Conservation (phyloP, 2,888 invertebrate species). For the Sphaerophoria taeniata region DNA sequence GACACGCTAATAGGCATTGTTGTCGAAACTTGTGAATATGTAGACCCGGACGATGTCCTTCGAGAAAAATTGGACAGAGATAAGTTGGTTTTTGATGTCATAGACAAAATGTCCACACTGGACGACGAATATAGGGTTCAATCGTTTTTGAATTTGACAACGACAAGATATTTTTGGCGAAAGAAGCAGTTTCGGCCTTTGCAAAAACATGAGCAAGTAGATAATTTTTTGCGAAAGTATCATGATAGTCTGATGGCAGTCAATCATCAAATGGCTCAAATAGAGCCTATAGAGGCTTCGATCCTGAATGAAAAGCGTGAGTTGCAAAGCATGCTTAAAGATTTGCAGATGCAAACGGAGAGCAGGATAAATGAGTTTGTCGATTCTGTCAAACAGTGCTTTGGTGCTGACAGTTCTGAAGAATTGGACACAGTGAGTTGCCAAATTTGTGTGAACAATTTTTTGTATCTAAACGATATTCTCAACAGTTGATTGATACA, state of each 20-base stretch:
- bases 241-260: constrained; percentile 55
- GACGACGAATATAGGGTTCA: constrained; percentile 69
- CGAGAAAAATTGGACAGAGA: constrained; percentile 76
- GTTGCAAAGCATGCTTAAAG: constrained; percentile 37
- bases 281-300: constrained; percentile 53
- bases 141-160: constrained; percentile 76
- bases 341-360: constrained; percentile 43
- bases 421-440: constrained; percentile 70
- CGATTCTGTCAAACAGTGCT: constrained; percentile 3
- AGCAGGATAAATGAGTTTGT: background rate
- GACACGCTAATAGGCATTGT: constrained; percentile 64
- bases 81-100: constrained; percentile 66
- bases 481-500: constrained; percentile 65
- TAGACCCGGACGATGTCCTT: constrained; percentile 55
- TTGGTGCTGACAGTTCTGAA: constrained; percentile 46
- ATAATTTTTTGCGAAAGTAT: constrained; percentile 70
- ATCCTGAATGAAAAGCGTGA: constrained; percentile 20
- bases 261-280: constrained; percentile 69
- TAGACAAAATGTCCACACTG: background rate
- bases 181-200: constrained; percentile 76
- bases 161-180: constrained; percentile 77
- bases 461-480: background rate
- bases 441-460: background rate
- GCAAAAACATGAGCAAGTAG: constrained; percentile 45
- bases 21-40: constrained; percentile 73